Evolutionary conservation across 2,113 vertebrate species (phyloP).

Genomic region (Muntiacus reevesi): DNA sequence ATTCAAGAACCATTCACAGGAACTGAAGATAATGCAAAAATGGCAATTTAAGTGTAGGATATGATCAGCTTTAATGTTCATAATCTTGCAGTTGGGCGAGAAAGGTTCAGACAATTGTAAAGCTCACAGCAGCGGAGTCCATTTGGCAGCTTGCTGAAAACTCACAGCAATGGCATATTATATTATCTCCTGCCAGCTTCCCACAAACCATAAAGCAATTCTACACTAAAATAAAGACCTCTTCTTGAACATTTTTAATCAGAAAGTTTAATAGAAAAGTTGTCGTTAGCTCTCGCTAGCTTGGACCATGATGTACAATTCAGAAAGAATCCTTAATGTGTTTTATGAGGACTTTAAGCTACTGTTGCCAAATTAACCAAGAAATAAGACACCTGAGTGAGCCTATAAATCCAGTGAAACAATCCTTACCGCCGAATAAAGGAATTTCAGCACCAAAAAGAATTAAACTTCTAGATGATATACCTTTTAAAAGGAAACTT

Average conservation of each 20-base stretch:
- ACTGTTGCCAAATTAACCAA: slow-evolving; percentile 10
- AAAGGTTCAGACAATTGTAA: background rate
- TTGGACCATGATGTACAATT: background rate
- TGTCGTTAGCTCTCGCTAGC: background rate
- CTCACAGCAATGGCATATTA: background rate
- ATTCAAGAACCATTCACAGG: background rate
- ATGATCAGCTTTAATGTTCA: background rate
- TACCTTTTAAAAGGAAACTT: background rate
- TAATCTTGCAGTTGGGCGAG: background rate
- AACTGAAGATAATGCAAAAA: slow-evolving; percentile 21
- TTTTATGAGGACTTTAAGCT: slow-evolving; percentile 14
- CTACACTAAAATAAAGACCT: background rate
- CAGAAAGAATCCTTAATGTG: background rate
- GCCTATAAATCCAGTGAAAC: background rate
- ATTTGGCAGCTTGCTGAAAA: background rate
- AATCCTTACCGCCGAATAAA: background rate
- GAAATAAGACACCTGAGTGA: slow-evolving; percentile 26
- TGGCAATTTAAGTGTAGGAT: slow-evolving; percentile 17
- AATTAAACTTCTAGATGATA: background rate
- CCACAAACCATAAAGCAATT: background rate
- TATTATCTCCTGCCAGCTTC: background rate
- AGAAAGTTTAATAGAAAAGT: slow-evolving; percentile 6
- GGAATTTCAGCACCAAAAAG: background rate
- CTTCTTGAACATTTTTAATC: background rate
- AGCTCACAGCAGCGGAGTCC: background rate